Percentiles rank a stretch among this genome's conserved stretches.
These are phyloP conservation scores for Diplosoma virens DNA, from an alignment of 23 tunicate genomes.

Conservation along the genomic window DNA sequence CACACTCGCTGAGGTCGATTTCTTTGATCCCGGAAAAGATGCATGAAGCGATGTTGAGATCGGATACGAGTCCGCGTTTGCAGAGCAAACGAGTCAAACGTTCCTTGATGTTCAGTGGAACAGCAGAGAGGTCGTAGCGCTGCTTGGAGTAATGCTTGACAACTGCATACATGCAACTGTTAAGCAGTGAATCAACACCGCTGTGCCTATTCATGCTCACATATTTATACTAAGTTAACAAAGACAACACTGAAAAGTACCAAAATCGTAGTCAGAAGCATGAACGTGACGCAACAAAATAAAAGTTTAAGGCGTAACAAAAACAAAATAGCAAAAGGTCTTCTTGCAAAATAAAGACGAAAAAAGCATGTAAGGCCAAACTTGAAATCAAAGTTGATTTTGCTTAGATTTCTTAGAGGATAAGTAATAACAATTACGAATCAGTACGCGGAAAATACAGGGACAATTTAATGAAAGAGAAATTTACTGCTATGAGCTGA, in stretches of 20 bases:
- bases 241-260: background rate
- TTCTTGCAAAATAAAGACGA: no score
- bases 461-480: no score
- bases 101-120: conserved; percentile 59
- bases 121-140: background rate
- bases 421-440: no score
- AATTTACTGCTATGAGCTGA: no score
- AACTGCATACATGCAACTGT: conserved; percentile 38
- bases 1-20: conserved; percentile 61
- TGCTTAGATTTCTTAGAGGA: no score
- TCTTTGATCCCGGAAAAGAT: conserved; percentile 19
- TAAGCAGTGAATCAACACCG: conserved; percentile 54
- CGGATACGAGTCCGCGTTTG: conserved; percentile 61
- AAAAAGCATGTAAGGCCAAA: no score
- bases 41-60: conserved; percentile 23
- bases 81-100: conserved; percentile 38
- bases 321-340: no score
- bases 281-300: no score
- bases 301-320: no score
- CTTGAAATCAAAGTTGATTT: no score
- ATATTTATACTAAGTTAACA: background rate
- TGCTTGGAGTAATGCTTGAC: conserved; percentile 14
- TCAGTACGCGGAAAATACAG: no score
- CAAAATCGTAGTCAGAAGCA: background rate
- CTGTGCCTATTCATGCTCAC: conserved; percentile 34